Base-by-base conservation (phyloP, 2,113 vertebrate genomes). In the Toxotes jaculatrix region DNA sequence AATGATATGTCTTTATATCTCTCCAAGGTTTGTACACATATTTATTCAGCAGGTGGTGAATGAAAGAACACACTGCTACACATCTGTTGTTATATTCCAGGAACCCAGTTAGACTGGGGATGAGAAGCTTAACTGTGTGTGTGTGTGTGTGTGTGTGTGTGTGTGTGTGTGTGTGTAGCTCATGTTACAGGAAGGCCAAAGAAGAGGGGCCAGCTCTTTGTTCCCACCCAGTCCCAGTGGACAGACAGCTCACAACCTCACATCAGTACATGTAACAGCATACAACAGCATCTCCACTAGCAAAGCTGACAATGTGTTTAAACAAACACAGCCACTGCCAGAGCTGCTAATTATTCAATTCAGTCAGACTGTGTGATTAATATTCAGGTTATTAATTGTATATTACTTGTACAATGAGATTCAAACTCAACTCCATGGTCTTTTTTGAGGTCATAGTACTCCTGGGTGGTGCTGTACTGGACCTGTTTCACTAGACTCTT, bases 141-240 rank as follows among this genome's bases (percentile, higher is more conserved):
- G 53, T 63, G n/a, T 27, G 62, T 59, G 63, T 57, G 61, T 61
- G 34, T 61, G 53, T 43, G 70, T 38, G 67, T 74, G 53, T 49
- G 51, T 80, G 63, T 74, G 76, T 67, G 62, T 53, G 38, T 56
- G 76, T 23, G 59, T 47, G 53, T 5, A 59, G 34, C 64, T 93
- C 92, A 78, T 85, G 86, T 93, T 93, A 91, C 91, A 90, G 79
- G 74, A 85, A 66, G 40, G 13, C 36, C 78, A 78, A 64, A 77
- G 77, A 80, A 38, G 47, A 66, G 64, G 85, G 84, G 69, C 14
- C 32, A 4, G 63, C 71, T 34, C 70, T 88, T 87, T 86, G 87
- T 88, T 88, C 85, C 87, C 82, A 80, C 88, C 91, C 85, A 86
- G 77, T 89, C 92, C 80, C 90, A 4, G 56, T 7, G 79, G 91